phyloP scores from a whole-genome alignment of 2,797 vertebrate species.

The Thunnus albacares region DNA sequence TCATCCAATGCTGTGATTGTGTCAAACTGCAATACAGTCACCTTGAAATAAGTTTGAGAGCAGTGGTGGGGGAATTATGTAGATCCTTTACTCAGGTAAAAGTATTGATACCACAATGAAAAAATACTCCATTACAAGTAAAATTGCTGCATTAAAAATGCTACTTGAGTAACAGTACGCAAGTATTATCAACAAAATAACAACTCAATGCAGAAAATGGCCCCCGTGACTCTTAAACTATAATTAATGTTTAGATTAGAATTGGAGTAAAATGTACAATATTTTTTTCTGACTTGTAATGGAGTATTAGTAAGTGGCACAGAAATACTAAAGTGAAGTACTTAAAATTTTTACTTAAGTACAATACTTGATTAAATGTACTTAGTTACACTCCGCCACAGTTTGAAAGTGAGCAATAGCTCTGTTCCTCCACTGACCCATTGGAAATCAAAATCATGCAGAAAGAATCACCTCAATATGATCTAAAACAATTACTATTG shows the following conservation, averaged over 20 bases:
- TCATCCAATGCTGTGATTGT: neutral
- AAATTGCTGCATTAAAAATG: neutral
- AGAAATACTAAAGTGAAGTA: neutral
- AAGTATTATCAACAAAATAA: too few relatives aligned
- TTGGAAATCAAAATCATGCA: conserved; percentile 9
- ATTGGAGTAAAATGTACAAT: neutral
- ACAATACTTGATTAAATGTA: too few relatives aligned
- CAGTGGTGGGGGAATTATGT: neutral
- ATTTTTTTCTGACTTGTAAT: neutral
- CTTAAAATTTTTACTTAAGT: neutral
- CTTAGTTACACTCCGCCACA: too few relatives aligned
- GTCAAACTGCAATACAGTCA: neutral
- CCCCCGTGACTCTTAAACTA: neutral
- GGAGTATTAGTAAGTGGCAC: neutral
- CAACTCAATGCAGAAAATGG: neutral
- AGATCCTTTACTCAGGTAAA: conserved; percentile 6
- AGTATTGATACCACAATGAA: neutral
- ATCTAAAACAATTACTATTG: conserved; percentile 6
- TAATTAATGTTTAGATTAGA: neutral
- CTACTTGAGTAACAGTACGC: neutral
- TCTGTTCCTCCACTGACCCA: neutral
- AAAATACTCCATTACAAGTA: too few relatives aligned
- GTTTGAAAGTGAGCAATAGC: conserved; percentile 3
- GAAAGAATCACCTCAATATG: neutral
- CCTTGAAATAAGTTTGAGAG: neutral